Evolutionary conservation across 2,113 vertebrate species (phyloP), one percentile per base, ranked within the genome.

Genomic region (Panthera leo): DNA sequence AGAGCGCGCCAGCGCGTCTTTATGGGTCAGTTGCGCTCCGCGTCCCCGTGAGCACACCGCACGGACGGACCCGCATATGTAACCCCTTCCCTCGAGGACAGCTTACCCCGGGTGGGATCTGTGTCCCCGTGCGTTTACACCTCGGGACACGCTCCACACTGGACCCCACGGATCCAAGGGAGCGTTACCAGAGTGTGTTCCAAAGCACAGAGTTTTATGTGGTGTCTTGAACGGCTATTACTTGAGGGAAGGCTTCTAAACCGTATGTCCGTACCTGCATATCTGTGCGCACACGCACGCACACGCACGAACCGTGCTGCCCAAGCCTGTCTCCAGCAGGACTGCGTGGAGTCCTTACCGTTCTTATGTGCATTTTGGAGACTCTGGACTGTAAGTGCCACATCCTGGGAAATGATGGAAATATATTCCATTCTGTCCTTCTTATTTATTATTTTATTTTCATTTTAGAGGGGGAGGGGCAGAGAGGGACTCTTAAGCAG

Each of bases 1-100:
- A 0, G 58, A 9, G 58, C 58, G 1, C 58, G 2, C 2, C 6
- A 9, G 8, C 3, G 7, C 58, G 58, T 15, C 15, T 27, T 11
- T 27, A 4, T 29, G 12, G 10, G 29, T n/a, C 18, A 3, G 4
- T 14, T 19, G 23, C 16, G 29, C 85, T 48, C 34, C 31, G 16
- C 53, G 11, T 0, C 7, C 19, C 68, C 11, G 0, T 18, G 63
- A 70, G 10, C 23, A 4, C 0, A 0, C 68, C 83, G 34, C 85
- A 14, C 11, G 1, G 34, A 70, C 21, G 27, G 27, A n/a, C 13
- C 51, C 39, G 31, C 13, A 7, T 45, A 1, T 19, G 8, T 36
- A 10, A 21, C n/a, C 27, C 14, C 53, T 67, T 18, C 65, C 70
- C n/a, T 55, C 18, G 12, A 55, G 11, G 58, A 11, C 53, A 67